Percentiles rank a stretch among this genome's conserved stretches.
Evolutionary conservation across 1,140 invertebrate genomes (phyloP).

Genomic region (Drosophila prosaltans): DNA sequence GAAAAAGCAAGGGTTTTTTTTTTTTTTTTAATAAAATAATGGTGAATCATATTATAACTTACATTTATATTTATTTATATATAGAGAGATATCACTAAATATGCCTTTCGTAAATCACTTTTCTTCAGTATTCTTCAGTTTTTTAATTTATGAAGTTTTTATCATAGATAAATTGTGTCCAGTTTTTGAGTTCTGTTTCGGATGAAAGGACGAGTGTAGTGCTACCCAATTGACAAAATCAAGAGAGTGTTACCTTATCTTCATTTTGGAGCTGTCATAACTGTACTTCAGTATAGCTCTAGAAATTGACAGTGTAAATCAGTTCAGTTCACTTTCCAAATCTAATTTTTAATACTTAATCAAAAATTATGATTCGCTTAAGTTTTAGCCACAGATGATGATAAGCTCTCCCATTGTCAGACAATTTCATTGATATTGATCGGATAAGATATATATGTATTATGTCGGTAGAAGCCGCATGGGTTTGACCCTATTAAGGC

Average conservation of each 20-base stretch:
- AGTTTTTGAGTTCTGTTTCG: neutral
- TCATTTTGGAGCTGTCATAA: neutral
- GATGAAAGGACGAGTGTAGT: neutral
- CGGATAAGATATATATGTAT: too few relatives aligned
- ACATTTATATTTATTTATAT: too few relatives aligned
- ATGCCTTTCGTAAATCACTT: too few relatives aligned
- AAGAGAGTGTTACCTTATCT: slow-evolving; percentile 4
- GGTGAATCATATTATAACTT: too few relatives aligned
- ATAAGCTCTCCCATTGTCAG: neutral
- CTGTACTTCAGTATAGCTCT: neutral
- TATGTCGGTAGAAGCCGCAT: neutral
- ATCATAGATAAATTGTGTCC: too few relatives aligned
- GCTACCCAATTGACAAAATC: neutral
- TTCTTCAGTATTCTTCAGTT: too few relatives aligned
- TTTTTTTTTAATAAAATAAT: too few relatives aligned
- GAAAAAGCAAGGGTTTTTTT: too few relatives aligned
- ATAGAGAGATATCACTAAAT: too few relatives aligned
- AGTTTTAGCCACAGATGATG: neutral
- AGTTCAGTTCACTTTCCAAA: neutral
- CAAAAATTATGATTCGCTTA: neutral
- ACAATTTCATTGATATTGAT: neutral
- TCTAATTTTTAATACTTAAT: neutral
- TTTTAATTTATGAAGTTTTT: too few relatives aligned
- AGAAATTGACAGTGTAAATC: slow-evolving; percentile 1
- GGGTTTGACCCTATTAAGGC: neutral